phyloP scores from a whole-genome alignment of 2,797 vertebrate genomes.

The Rhinoraja longicauda region DNA sequence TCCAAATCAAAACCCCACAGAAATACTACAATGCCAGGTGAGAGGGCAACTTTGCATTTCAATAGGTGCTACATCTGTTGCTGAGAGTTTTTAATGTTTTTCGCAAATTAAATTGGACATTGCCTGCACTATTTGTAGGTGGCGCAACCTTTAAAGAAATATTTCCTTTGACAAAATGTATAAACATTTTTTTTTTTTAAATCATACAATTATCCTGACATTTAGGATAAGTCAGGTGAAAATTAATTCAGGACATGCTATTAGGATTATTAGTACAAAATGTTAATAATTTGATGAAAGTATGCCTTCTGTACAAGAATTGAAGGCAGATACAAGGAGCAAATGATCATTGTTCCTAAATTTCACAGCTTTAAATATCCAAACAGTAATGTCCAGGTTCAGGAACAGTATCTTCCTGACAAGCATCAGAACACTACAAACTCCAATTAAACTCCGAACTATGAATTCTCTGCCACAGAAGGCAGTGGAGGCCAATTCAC shows the following conservation, averaged over 20 bases:
- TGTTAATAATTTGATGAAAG: neutral
- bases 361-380: too few relatives aligned
- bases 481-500: too few relatives aligned
- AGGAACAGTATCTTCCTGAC: too few relatives aligned
- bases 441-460: too few relatives aligned
- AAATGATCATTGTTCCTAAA: neutral
- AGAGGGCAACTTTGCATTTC: slow-evolving; percentile 11
- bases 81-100: neutral
- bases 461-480: too few relatives aligned
- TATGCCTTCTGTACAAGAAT: neutral
- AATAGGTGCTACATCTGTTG: slow-evolving; percentile 19
- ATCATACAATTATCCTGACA: neutral
- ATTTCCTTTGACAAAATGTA: neutral
- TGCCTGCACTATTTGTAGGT: neutral
- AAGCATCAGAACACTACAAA: too few relatives aligned
- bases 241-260: neutral
- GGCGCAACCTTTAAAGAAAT: neutral
- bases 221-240: neutral
- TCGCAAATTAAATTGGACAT: neutral
- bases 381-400: too few relatives aligned
- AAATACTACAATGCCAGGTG: neutral
- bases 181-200: too few relatives aligned
- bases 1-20: neutral
- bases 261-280: neutral
- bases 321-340: neutral